Base-by-base conservation (phyloP, 1,140 invertebrate species). In the Bombus impatiens region DNA sequence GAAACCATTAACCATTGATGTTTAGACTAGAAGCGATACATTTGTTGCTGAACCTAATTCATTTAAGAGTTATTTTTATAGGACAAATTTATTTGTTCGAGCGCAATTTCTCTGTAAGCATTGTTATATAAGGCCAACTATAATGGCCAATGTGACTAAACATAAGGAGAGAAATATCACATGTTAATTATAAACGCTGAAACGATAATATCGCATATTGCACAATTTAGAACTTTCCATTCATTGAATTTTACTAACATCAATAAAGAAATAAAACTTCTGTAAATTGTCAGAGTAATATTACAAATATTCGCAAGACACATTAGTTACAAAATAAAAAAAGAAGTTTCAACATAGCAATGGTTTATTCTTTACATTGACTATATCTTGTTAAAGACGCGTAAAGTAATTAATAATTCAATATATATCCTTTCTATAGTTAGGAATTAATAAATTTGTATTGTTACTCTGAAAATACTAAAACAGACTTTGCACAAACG, bases 1-100 rank as follows among this genome's bases (percentile, higher is more conserved):
- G 78, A 92, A 81, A 83, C 70, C 76, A 87, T 88, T 89, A 91
- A 89, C 59, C 86, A 86, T 92, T 86, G 87, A 88, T 90, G 90
- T 89, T 83, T 92, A 92, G 88, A 86, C 35, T 91, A 89, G 84
- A 35, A 81, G 78, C 86, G 74, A 86, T 79, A 89, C 88, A 90
- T 92, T 91, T 92, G 89, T 93, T 92, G 93, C 90, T 92, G 87
- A 35, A 91, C 82, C 86, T 86, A 84, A 91, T 88, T 93, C 84
- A 83, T 89, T 88, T 82, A 83, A 92, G 90, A 91, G 91, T 93
- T 93, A 93, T 93, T 93, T 93, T 93, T 93, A 93, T 93, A 93
- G 90, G 59, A 87, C 72, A 90, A 79, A 89, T 80, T 91, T 83
- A 88, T 91, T 88, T 76, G 79, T 89, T 90, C 82, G 47, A 87